Percentiles rank a stretch among this genome's conserved stretches.
Conservation (phyloP, 2,888 invertebrate genomes). For the Sinopyrophorus schimmeli region DNA sequence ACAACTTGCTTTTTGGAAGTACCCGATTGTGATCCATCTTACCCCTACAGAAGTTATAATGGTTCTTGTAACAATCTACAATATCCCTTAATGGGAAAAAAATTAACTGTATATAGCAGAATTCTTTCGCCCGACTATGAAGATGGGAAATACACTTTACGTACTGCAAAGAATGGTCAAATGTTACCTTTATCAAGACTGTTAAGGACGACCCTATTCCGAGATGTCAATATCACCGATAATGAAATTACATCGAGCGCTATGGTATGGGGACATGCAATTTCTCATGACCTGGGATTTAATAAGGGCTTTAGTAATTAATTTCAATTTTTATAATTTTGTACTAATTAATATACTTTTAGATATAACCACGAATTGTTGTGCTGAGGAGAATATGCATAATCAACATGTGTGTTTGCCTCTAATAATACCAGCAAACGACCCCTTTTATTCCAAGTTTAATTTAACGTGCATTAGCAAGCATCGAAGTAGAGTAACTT, state of each 20-base stretch:
- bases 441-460: slow-evolving; percentile 11
- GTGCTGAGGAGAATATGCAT: neutral
- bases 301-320: slow-evolving; percentile 58
- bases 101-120: slow-evolving; percentile 62
- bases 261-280: slow-evolving; percentile 74
- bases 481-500: neutral
- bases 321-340: no score
- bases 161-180: slow-evolving; percentile 55
- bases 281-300: slow-evolving; percentile 71
- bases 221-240: slow-evolving; percentile 61
- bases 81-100: slow-evolving; percentile 69
- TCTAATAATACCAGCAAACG: slow-evolving; percentile 5
- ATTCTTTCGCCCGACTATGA: slow-evolving; percentile 64
- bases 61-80: slow-evolving; percentile 78
- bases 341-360: no score
- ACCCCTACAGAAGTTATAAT: slow-evolving; percentile 66
- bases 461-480: slow-evolving; percentile 12
- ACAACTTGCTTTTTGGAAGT: slow-evolving; percentile 5
- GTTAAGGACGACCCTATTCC: slow-evolving; percentile 64
- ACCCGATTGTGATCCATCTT: slow-evolving; percentile 4
- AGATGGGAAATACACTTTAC: slow-evolving; percentile 59
- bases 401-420: slow-evolving; percentile 6
- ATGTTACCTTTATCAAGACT: slow-evolving; percentile 64
- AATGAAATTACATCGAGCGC: slow-evolving; percentile 63
- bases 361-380: slow-evolving; percentile 10